These are phyloP conservation scores for Selenia dentaria DNA, from an alignment of 2,888 invertebrate species.

Conservation along the genomic window DNA sequence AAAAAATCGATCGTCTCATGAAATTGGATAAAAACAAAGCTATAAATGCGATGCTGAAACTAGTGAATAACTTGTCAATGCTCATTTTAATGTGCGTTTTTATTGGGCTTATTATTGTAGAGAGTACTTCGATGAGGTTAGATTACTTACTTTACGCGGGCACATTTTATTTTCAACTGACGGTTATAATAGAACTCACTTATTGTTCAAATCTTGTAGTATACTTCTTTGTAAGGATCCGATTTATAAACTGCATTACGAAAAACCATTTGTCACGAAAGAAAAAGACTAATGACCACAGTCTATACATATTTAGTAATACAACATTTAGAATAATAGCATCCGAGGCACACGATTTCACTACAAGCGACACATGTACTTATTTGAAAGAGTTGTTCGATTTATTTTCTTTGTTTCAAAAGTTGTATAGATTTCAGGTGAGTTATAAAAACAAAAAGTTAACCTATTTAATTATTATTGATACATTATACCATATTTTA, in stretches of 20 bases:
- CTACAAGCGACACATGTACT: constrained; percentile 41
- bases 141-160: constrained; percentile 28
- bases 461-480: too few relatives aligned
- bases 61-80: constrained; percentile 35
- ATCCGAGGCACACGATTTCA: constrained; percentile 45
- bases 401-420: constrained; percentile 44
- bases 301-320: background rate
- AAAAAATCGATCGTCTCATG: constrained; percentile 59
- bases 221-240: constrained; percentile 50
- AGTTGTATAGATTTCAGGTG: constrained; percentile 51
- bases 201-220: constrained; percentile 48
- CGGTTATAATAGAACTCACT: constrained; percentile 48
- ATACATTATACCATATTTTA: too few relatives aligned
- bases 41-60: constrained; percentile 38
- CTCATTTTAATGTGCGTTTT: constrained; percentile 23
- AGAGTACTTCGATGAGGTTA: constrained; percentile 16
- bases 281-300: constrained; percentile 3
- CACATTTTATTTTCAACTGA: constrained; percentile 37
- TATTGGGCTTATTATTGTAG: constrained; percentile 21
- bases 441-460: constrained; percentile 1
- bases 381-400: constrained; percentile 48
- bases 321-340: constrained; percentile 41
- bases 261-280: constrained; percentile 45
- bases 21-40: constrained; percentile 45
- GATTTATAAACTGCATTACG: constrained; percentile 56